phyloP scores from a whole-genome alignment of 2,797 vertebrate genomes.

The Myiotriccus ornatus region DNA sequence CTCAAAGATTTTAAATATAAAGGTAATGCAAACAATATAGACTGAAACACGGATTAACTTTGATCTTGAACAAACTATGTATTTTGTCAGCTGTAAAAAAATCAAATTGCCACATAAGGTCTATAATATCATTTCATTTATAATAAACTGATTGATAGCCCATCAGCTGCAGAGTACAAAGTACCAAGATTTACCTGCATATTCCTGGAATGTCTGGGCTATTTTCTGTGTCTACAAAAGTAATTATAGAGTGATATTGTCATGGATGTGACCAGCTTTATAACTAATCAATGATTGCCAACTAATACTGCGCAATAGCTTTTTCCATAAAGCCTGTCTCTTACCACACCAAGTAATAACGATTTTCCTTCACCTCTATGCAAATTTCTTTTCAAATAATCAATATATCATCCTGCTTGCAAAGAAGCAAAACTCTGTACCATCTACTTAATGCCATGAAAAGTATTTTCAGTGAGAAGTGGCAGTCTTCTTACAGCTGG shows the following conservation, averaged over 20 bases:
- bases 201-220: slow-evolving; percentile 17
- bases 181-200: not conserved
- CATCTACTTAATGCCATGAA: not conserved
- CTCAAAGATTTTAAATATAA: not conserved
- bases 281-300: not conserved
- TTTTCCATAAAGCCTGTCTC: not conserved
- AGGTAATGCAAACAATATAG: slow-evolving; percentile 34
- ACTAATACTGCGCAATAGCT: not conserved
- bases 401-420: not conserved
- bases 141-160: slow-evolving; percentile 16
- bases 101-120: slow-evolving; percentile 27
- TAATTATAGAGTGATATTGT: not conserved
- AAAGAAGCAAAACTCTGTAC: not conserved
- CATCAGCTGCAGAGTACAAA: not conserved
- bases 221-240: slow-evolving; percentile 18
- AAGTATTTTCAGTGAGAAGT: not conserved
- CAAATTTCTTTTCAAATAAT: not conserved
- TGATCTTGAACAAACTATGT: slow-evolving; percentile 9
- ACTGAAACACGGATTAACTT: slow-evolving; percentile 55
- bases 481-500: not conserved
- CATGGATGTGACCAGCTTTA: not conserved
- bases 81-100: slow-evolving; percentile 68
- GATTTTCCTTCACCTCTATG: slow-evolving; percentile 1
- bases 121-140: slow-evolving; percentile 32
- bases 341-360: not conserved